Conservation (phyloP, 2,797 vertebrate genomes). For the Macropus fuliginosus region DNA sequence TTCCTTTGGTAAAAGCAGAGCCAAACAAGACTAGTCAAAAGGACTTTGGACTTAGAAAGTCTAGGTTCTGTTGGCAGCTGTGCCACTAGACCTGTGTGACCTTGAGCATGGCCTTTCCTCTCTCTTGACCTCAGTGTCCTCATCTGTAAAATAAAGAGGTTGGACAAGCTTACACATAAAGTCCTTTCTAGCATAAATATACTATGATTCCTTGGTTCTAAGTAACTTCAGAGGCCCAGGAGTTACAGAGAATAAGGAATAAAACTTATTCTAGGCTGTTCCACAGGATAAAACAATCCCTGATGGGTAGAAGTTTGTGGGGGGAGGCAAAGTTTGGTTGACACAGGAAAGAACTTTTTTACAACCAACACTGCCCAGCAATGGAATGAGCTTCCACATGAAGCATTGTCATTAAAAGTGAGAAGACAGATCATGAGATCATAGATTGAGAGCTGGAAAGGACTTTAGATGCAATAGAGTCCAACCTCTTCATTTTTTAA, state of each 20-base stretch:
- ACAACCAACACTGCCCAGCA: background rate
- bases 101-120: background rate
- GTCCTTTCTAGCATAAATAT: background rate
- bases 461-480: background rate
- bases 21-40: slow-evolving; percentile 18
- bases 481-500: background rate
- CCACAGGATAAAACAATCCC: background rate
- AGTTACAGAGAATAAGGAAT: background rate
- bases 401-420: background rate
- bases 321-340: background rate
- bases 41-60: background rate
- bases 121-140: background rate
- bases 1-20: slow-evolving; percentile 43
- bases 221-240: background rate
- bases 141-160: background rate
- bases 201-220: slow-evolving; percentile 30
- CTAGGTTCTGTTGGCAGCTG: background rate
- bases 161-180: background rate
- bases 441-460: background rate
- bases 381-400: background rate
- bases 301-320: background rate
- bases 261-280: background rate
- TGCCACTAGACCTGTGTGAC: slow-evolving; percentile 16
- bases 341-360: background rate
- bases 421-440: background rate